Evolutionary conservation across 2,888 invertebrate species (phyloP).

Genomic region (Steinernema carpocapsae): DNA sequence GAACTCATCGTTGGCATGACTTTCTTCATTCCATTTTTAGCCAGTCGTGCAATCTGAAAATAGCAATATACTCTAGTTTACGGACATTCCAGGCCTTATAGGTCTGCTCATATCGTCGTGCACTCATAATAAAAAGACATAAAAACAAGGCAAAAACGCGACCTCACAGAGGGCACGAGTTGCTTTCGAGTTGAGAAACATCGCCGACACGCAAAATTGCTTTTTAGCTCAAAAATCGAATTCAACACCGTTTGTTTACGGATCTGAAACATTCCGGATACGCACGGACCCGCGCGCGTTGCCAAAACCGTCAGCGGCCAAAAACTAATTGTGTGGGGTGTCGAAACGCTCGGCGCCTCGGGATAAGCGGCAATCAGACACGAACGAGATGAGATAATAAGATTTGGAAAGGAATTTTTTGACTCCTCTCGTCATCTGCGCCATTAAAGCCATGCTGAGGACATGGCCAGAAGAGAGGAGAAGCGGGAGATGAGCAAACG

Average conservation of each 20-base stretch:
- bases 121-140: not conserved
- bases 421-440: constrained; percentile 11
- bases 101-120: not conserved
- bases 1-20: constrained; percentile 8
- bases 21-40: not conserved
- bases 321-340: constrained; percentile 30
- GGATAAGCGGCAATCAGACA: constrained; percentile 32
- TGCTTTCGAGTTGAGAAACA: too few species aligned
- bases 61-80: too few species aligned
- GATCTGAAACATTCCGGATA: constrained; percentile 17
- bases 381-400: not conserved
- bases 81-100: too few species aligned
- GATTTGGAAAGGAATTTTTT: constrained; percentile 17
- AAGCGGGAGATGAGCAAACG: not conserved
- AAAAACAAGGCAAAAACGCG: not conserved
- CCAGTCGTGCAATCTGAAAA: too few species aligned
- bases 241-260: not conserved
- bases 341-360: constrained; percentile 5
- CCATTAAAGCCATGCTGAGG: not conserved
- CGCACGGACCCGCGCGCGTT: not conserved
- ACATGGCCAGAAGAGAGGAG: not conserved
- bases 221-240: not conserved
- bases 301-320: not conserved
- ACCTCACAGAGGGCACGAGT: constrained; percentile 1
- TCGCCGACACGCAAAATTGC: too few species aligned